Conservation (phyloP, 2,113 vertebrate genomes). For the Brachyhypopomus occidentalis region DNA sequence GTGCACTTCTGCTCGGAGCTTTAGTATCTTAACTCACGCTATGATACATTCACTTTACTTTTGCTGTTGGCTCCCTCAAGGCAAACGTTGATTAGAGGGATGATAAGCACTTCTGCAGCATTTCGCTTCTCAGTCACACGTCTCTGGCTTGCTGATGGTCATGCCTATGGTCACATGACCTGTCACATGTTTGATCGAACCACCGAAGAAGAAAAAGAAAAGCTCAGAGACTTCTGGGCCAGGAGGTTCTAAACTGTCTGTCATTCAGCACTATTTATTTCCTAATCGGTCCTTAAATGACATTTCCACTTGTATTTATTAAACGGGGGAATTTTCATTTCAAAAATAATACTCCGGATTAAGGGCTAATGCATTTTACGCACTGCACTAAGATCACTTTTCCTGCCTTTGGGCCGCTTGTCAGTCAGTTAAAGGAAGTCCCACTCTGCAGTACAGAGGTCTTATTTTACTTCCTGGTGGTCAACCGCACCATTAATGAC, state of each 20-base stretch:
- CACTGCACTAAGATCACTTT: conserved; percentile 3
- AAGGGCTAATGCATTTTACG: conserved; percentile 32
- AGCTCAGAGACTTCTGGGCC: neutral
- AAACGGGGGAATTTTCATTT: conserved; percentile 14
- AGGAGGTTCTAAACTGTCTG: neutral
- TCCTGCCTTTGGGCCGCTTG: neutral
- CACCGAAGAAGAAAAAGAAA: neutral
- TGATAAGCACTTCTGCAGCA: neutral
- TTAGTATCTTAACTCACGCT: neutral
- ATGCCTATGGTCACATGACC: neutral
- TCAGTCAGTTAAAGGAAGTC: conserved; percentile 6
- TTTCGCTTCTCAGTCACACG: neutral
- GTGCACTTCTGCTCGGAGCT: neutral
- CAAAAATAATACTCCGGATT: conserved; percentile 2
- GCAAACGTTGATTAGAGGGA: neutral
- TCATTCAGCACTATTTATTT: neutral
- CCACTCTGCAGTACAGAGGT: neutral
- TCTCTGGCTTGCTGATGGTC: neutral
- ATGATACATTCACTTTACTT: neutral
- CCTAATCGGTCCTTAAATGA: neutral
- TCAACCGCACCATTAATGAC: conserved; percentile 8
- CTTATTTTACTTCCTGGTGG: neutral
- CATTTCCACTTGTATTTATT: neutral
- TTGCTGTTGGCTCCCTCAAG: neutral
- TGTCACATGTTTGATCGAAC: neutral